Evolutionary conservation across 2,113 vertebrate genomes (phyloP).

Genomic region (Melanotaenia duboulayi): DNA sequence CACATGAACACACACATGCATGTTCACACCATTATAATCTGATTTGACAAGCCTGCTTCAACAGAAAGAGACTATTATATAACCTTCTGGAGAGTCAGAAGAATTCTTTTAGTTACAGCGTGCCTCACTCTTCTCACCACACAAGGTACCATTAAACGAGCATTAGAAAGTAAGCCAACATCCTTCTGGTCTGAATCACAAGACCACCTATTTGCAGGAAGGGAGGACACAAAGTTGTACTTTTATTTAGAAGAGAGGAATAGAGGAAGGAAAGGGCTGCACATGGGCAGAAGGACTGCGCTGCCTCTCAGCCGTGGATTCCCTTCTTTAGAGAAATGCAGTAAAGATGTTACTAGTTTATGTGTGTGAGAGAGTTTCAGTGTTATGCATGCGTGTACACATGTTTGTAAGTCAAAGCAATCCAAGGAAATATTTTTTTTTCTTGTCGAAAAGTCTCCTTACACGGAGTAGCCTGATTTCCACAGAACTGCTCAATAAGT

Average conservation of each 20-base stretch:
- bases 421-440: too few relatives aligned
- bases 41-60: constrained; percentile 45
- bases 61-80: constrained; percentile 62
- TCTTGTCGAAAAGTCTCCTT: too few relatives aligned
- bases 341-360: constrained; percentile 48
- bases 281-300: constrained; percentile 19
- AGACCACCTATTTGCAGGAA: constrained; percentile 71
- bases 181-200: constrained; percentile 54
- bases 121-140: constrained; percentile 42
- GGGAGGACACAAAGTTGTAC: constrained; percentile 37
- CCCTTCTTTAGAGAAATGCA: constrained; percentile 40
- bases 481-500: too few relatives aligned
- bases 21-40: constrained; percentile 39
- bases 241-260: constrained; percentile 34
- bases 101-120: constrained; percentile 52
- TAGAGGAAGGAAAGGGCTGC: constrained; percentile 38
- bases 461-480: too few relatives aligned
- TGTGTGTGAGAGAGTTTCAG: constrained; percentile 8
- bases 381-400: constrained; percentile 5
- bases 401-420: too few relatives aligned
- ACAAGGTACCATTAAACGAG: constrained; percentile 66
- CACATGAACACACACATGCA: constrained; percentile 11
- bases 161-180: constrained; percentile 71
- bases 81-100: constrained; percentile 47
- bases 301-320: constrained; percentile 34